Base-by-base conservation (phyloP, 1,140 invertebrate species). In the Ceratitis capitata region DNA sequence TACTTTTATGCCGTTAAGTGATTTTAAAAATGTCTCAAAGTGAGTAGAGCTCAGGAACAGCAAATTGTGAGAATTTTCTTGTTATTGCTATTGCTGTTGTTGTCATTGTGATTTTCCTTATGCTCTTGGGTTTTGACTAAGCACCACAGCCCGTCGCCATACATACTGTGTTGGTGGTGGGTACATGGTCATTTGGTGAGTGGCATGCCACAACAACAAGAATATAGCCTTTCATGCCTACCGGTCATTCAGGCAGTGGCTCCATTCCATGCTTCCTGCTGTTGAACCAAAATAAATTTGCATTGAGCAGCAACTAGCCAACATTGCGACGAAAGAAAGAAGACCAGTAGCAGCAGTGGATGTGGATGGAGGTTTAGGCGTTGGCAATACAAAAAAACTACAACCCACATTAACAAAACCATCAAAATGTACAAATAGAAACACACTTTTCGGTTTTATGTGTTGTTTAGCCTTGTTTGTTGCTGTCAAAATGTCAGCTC, bases 401-500 rank as follows among this genome's bases (percentile, higher is more conserved):
- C 39, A 47, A 78, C 69, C 39, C 69, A 45, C 69, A 78, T 78
- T 78, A 47, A 47, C 69, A 78, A 45, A 78, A 78, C 69, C 69
- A 78, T 78, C 69, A 78, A 78, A 78, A 78, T 78, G 69, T 39
- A 78, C 69, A 78, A 78, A 23, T 78, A 45, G 39, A 42, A 78
- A 45, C 69, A 78, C 69, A 78, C n/a, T 78, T 78, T 78, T 78
- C 39, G 69, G 69, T 78, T 78, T 45, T 45, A 78, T 45, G 39
- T 42, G 69, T 78, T 78, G 45, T 78, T 78, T 78, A 78, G 69
- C 69, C 69, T 78, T 78, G 69, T 78, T 78, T 78, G 69, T 78
- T 78, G 69, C 69, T 78, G 69, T 78, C 69, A 78, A 78, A 78
- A 78, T 26, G 69, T 78, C 69, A 78, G 69, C n/a, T 78, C 69